These are phyloP conservation scores for Epizoanthus fatuus DNA, from an alignment of 92 coral and sea anemone genomes.

Conservation along the genomic window DNA sequence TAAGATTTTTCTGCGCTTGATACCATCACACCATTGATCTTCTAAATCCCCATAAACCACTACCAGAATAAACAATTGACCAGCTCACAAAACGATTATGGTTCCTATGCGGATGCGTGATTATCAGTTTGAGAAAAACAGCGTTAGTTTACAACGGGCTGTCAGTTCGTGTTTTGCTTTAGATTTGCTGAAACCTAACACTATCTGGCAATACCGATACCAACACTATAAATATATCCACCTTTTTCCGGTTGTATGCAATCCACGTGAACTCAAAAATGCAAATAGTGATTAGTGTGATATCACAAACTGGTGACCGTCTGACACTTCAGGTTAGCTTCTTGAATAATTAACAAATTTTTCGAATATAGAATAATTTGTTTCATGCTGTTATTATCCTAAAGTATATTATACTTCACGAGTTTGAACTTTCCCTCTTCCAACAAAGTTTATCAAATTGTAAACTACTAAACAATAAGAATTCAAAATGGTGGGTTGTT, in stretches of 20 bases:
- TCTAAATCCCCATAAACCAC: too few species aligned
- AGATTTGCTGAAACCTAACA: too few species aligned
- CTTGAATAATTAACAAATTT: slow-evolving; percentile 5
- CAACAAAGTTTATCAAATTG: slow-evolving; percentile 19
- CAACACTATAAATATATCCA: too few species aligned
- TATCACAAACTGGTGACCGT: background rate
- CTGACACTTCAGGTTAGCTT: slow-evolving; percentile 10
- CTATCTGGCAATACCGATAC: too few species aligned
- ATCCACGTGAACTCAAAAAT: background rate
- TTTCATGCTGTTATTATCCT: slow-evolving; percentile 12
- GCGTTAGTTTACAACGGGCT: too few species aligned
- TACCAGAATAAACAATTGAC: too few species aligned
- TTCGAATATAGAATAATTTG: background rate
- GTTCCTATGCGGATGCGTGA: too few species aligned
- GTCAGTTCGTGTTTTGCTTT: too few species aligned
- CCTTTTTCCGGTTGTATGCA: slow-evolving; percentile 15
- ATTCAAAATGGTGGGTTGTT: background rate
- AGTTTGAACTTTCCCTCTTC: background rate
- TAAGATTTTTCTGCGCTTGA: too few species aligned
- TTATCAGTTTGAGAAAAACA: too few species aligned
- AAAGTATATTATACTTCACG: slow-evolving; percentile 3
- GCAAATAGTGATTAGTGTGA: slow-evolving; percentile 7
- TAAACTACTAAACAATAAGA: background rate
- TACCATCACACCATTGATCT: too few species aligned
- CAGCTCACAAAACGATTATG: too few species aligned